Percentiles rank a stretch among this genome's conserved stretches.
Evolutionary conservation across 2,888 invertebrate species (phyloP).

Genomic region (Nephrotoma guestfalica): DNA sequence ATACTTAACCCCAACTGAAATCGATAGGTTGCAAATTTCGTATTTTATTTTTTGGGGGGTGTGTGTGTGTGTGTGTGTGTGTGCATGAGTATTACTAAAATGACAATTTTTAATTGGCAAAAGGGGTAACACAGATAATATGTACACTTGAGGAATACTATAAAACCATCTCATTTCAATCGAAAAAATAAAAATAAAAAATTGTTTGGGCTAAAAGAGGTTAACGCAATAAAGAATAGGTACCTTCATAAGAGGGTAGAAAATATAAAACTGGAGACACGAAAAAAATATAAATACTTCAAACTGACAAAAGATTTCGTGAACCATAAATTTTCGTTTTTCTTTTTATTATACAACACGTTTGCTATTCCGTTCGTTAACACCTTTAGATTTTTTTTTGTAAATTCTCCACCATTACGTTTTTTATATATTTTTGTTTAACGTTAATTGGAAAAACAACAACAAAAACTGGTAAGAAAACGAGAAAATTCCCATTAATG

Average conservation of each 20-base stretch:
- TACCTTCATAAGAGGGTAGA: neutral
- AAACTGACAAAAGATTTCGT: neutral
- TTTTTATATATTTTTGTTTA: neutral
- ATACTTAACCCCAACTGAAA: neutral
- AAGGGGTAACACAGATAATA: neutral
- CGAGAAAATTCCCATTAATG: neutral
- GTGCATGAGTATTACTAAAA: neutral
- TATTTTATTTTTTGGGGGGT: neutral
- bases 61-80: neutral
- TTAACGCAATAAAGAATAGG: neutral
- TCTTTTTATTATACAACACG: neutral
- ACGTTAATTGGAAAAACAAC: neutral
- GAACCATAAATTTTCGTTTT: neutral
- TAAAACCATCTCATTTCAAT: neutral
- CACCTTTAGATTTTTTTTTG: neutral
- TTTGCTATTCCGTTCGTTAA: neutral
- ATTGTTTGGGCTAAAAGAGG: neutral
- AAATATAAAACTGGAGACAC: neutral
- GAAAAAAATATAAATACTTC: neutral
- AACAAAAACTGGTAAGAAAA: neutral
- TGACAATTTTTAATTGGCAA: neutral
- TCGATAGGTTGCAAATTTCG: neutral
- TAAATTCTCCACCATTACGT: neutral
- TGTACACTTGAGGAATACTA: neutral
- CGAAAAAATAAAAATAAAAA: neutral